phyloP scores from a whole-genome alignment of 2,888 invertebrate genomes.

The Alitta virens region DNA sequence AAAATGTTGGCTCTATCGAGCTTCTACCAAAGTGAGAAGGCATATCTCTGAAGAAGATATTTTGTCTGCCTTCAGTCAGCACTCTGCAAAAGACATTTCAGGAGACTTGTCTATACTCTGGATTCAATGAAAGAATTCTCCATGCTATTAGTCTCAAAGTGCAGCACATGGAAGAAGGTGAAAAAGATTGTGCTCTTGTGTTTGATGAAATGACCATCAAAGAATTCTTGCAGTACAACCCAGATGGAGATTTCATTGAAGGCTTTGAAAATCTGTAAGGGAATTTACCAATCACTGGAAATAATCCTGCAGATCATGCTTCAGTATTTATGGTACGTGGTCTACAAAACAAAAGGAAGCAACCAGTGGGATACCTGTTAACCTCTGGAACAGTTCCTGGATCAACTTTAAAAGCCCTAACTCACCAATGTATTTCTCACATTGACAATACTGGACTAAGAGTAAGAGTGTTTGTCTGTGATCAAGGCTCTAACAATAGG shows the following conservation, averaged over 20 bases:
- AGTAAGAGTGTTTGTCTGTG: constrained; percentile 11
- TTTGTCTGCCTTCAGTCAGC: not conserved
- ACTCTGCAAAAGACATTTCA: not conserved
- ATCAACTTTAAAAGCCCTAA: not conserved
- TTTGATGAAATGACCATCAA: not conserved
- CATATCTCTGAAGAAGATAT: not conserved
- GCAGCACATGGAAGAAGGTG: not conserved
- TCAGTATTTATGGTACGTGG: not conserved
- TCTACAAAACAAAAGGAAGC: not conserved
- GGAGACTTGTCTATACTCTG: not conserved
- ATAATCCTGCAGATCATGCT: not conserved
- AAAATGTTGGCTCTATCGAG: not conserved
- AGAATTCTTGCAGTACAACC: not conserved
- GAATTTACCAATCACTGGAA: not conserved
- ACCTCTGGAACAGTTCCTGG: not conserved
- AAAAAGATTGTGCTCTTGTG: not conserved
- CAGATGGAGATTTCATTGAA: not conserved
- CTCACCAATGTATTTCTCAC: not conserved
- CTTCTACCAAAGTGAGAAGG: not conserved
- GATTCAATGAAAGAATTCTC: not conserved
- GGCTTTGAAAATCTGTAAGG: not conserved
- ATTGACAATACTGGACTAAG: not conserved
- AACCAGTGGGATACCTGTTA: not conserved
- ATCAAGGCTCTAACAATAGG: constrained; percentile 20
- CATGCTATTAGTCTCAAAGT: not conserved